Base-by-base conservation (phyloP, 92 coral and sea anemone species). In the Desmophyllum pertusum region DNA sequence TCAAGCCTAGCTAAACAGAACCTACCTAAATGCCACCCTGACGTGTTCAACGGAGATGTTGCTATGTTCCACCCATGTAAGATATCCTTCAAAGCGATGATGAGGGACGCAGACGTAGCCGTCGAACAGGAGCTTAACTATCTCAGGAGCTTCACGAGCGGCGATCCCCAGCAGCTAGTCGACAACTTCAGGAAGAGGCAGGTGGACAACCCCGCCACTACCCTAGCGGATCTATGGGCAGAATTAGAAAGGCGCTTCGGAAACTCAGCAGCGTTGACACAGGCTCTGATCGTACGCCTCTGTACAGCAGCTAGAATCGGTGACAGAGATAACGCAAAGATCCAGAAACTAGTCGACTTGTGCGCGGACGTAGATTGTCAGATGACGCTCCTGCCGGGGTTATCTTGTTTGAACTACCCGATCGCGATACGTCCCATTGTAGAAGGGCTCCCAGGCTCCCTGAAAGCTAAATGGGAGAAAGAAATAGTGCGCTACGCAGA, bases 321-420 rank as follows among this genome's bases (percentile, higher is more conserved):
- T 31, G 89, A 73, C n/a, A 69, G 36, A 27, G 89, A 89, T 10
- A 73, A 50, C 43, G 63, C 65, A 0, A 89, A 48, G 35, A 77
- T 89, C 15, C 86, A 84, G 39, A 67, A 70, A 48, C 76, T 89
- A 45, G 75, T 85, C 4, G 88, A 89, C 78, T 25, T 89, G 53
- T 89, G 92, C 61, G 79, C 85, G 2, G 92, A 89, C 50, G 83
- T 89, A n/a, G 86, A 77, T 37, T 70, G 84, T 33, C 89, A 89
- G 66, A 55, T 79, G 33, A 67, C 68, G 35, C 81, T 63, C 38
- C 84, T 80, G 17, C 83, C 89, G 10, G 92, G 89, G n/a, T 64
- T 89, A 37, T 76, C 89, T 11, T 84, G 92, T 64, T 55, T 89
- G 35, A 83, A 88, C 63, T 88, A 83, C 15, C 91, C 91, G 48